Evolutionary conservation across 2,113 vertebrate genomes (phyloP), one percentile per base, ranked within the genome.

Genomic region (Meriones unguiculatus): DNA sequence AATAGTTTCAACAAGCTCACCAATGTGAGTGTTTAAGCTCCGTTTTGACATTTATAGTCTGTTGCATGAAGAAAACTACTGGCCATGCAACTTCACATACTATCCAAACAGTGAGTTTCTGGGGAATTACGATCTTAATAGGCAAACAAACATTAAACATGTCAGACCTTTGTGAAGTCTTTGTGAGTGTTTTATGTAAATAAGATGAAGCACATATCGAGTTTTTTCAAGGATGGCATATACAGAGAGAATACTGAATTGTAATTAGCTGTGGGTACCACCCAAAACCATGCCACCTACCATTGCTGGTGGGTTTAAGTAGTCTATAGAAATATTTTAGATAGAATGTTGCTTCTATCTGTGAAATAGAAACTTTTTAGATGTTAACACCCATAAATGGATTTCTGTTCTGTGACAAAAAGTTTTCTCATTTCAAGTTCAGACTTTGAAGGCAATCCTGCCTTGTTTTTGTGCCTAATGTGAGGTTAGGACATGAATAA

Each of bases 221-320:
- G 6, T 14, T 92, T 95, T 93, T 70, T 54, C 4, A 38, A 73
- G 41, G 25, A 70, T 52, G 78, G 52, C 78, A 12, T 52, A 77
- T 75, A 57, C 22, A 78, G 69, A 86, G 54, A 14, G 12, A 73
- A 62, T 7, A 1, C 15, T 70, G 54, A 90, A 2, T 89, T 64
- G n/a, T 59, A 81, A 67, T 96, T 93, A 91, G n/a, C 50, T 77
- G 3, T 73, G 38, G 46, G 1, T 73, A 25, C 10, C 13, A 28
- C n/a, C 59, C 7, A 1, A 70, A 69, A 78, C 52, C 3, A 77
- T 87, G 72, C 72, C 0, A 13, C 78, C 46, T 5, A 46, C 46
- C 46, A 46, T 94, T 90, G 62, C 32, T 89, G n/a, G 78, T 91
- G 95, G 72, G 2, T 89, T 97, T 80, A 90, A 67, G 35, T 59